Base-by-base conservation (phyloP, 2,888 invertebrate species). In the Drosophila histrio region DNA sequence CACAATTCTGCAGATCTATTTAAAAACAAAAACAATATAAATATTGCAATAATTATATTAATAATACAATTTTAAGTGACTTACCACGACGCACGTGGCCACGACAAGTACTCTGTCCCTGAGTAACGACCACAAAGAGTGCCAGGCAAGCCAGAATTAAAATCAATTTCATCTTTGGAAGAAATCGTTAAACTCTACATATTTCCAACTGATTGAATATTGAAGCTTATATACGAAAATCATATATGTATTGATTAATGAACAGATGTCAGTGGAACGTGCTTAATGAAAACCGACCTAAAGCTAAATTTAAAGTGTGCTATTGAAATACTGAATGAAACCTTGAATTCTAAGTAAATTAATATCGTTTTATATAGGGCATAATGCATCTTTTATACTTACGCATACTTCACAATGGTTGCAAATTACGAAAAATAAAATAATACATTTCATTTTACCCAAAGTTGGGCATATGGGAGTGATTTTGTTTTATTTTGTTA, bases 111-210 rank as follows among this genome's bases (percentile, higher is more conserved):
- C 34, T 32, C 38, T 60, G 67, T 0, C 32, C 49, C 15, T 50
- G 21, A 17, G 17, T 22, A 9, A 7, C 32, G 15, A 39, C 60
- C 38, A 60, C 46, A 13, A 34, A 67, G 3, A 68, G 22, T 2
- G 39, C 34, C 11, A 68, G 28, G 6, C 54, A 60, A 15, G 61
- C 60, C n/a, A 68, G 9, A 17, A 69, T 4, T 2, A 69, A 24
- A 50, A 22, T 19, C 9, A 61, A 17, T 32, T 61, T 69, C 69
- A 69, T 69, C 5, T 19, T 39, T 3, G 19, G 15, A 15, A 5
- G 22, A 17, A 21, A 21, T 47, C 15, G 21, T 19, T 9, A 2
- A 24, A 43, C 44, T 30, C 5, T 19, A 24, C 8, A 7, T 6
- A 21, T 21, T 8, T 41, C 21, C 11, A 43, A 36, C 43, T 66